Percentiles rank a stretch among this genome's conserved stretches.
Evolutionary conservation across 2,888 invertebrate genomes (phyloP).

Genomic region (Gryllus longicercus): DNA sequence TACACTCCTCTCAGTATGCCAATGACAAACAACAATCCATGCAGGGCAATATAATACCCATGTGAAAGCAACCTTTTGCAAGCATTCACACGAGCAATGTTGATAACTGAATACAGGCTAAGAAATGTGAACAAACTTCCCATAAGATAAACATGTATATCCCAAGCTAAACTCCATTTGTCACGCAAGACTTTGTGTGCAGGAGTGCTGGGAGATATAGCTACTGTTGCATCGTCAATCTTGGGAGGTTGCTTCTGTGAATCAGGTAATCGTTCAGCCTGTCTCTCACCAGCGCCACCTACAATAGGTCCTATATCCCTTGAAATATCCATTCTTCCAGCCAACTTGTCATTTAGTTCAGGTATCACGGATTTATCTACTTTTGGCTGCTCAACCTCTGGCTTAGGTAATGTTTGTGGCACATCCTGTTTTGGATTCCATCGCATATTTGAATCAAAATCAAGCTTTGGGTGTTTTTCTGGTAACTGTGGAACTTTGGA

Average conservation of each 20-base stretch:
- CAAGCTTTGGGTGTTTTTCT: constrained; percentile 46
- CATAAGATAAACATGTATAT: constrained; percentile 83
- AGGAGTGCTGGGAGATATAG: constrained; percentile 26
- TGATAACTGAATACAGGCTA: constrained; percentile 80
- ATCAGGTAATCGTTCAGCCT: constrained; percentile 45
- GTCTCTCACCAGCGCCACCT: constrained; percentile 24
- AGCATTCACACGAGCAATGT: constrained; percentile 80
- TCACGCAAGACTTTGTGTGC: constrained; percentile 29
- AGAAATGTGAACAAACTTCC: constrained; percentile 80
- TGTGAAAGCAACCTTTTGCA: constrained; percentile 82
- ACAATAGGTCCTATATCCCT: constrained; percentile 39
- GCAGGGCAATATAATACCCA: constrained; percentile 82
- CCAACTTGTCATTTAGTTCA: constrained; percentile 38
- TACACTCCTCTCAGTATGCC: constrained; percentile 81
- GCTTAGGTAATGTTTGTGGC: constrained; percentile 28
- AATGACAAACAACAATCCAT: constrained; percentile 75
- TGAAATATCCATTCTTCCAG: constrained; percentile 39
- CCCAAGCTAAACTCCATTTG: constrained; percentile 80
- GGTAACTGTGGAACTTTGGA: constrained; percentile 60
- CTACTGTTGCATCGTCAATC: constrained; percentile 19
- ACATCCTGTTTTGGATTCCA: constrained; percentile 28
- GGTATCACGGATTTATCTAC: constrained; percentile 35
- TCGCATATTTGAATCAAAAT: constrained; percentile 31
- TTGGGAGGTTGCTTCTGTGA: constrained; percentile 45
- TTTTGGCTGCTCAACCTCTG: constrained; percentile 37